Percentiles rank a stretch among this genome's conserved stretches.
These are phyloP conservation scores for Trachurus trachurus DNA, from an alignment of 2,797 vertebrate species.

Conservation along the genomic window DNA sequence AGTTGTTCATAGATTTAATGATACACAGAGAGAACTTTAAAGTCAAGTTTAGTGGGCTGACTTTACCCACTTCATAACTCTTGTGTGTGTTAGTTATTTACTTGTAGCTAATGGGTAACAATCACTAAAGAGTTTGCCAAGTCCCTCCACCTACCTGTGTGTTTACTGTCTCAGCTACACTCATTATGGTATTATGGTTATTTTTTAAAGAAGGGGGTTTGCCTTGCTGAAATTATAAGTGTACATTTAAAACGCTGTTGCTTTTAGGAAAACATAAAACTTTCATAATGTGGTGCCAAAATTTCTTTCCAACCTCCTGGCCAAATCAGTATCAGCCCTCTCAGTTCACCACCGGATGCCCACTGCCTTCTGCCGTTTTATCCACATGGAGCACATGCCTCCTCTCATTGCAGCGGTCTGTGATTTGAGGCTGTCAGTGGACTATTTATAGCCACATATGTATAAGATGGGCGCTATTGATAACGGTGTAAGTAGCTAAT, in stretches of 20 bases:
- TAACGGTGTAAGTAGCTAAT: constrained; percentile 46
- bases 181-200: constrained; percentile 13
- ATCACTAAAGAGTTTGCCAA: constrained; percentile 48
- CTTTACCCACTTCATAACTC: constrained; percentile 19
- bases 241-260: constrained; percentile 14
- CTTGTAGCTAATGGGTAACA: constrained; percentile 37
- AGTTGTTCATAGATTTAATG: constrained; percentile 64
- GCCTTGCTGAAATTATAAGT: constrained; percentile 1
- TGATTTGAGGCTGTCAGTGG: constrained; percentile 49
- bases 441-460: constrained; percentile 72
- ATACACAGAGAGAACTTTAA: constrained; percentile 33
- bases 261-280: constrained; percentile 7
- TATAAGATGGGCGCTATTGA: constrained; percentile 59
- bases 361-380: constrained; percentile 52
- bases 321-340: constrained; percentile 54
- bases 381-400: constrained; percentile 56
- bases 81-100: constrained; percentile 31
- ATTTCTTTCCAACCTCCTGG: constrained; percentile 38
- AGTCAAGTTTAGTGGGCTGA: constrained; percentile 32
- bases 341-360: constrained; percentile 55
- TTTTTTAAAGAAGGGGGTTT: constrained; percentile 6
- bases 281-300: constrained; percentile 24
- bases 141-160: constrained; percentile 61
- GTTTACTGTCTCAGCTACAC: constrained; percentile 32
- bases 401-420: constrained; percentile 45